These are phyloP conservation scores for Triops longicaudatus DNA, from an alignment of 1,140 invertebrate genomes.

Conservation along the genomic window DNA sequence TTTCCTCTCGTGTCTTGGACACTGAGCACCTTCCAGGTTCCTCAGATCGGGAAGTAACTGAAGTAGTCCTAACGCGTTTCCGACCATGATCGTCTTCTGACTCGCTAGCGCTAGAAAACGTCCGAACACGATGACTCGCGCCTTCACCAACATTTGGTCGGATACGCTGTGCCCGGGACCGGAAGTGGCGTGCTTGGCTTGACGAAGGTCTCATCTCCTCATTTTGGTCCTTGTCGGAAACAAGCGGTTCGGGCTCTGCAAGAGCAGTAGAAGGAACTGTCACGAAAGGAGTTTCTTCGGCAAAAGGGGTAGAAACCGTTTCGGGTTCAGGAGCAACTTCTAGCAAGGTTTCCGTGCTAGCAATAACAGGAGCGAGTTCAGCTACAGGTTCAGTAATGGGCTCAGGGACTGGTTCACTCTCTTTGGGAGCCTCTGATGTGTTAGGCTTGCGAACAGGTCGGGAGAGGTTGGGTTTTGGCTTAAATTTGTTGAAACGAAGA, in stretches of 20 bases:
- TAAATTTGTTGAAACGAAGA: not conserved
- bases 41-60: not conserved
- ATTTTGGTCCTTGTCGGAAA: not conserved
- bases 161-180: not conserved
- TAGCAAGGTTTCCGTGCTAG: not conserved
- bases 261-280: too few relatives aligned
- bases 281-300: not conserved
- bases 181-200: not conserved
- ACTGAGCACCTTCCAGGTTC: not conserved
- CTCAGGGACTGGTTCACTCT: not conserved
- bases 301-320: not conserved
- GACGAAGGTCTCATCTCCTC: not conserved
- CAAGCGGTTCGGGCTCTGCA: not conserved
- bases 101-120: conserved; percentile 27
- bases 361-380: too few relatives aligned
- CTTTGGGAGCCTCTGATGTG: not conserved
- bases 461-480: not conserved
- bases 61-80: not conserved
- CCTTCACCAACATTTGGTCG: conserved; percentile 17
- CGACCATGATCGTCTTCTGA: conserved; percentile 23
- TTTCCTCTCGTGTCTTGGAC: not conserved
- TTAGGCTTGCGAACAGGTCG: not conserved
- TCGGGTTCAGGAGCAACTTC: not conserved
- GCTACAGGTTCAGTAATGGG: not conserved
- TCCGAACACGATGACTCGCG: conserved; percentile 18